Base-by-base conservation (phyloP, 1,140 invertebrate genomes). In the Chrysoperla carnea region DNA sequence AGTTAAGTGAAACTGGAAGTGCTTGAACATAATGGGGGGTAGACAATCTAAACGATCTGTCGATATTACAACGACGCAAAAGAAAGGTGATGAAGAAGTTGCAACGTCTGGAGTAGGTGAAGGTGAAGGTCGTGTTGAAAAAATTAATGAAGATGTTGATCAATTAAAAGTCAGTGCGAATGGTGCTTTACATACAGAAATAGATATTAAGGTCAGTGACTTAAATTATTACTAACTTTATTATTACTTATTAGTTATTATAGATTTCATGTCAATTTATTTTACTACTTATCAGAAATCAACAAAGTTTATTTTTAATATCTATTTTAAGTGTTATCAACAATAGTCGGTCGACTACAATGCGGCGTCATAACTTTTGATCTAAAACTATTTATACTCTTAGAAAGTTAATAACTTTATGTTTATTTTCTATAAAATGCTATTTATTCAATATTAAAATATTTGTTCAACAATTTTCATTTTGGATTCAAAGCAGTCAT, bases 31-130 rank as follows among this genome's bases (percentile, higher is more conserved):
- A 58, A 84, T 85, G 81, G 82, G 82, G 66, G 80, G 75, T 60
- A 75, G 75, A 68, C 81, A 84, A 66, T 84, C 81, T 63, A 85
- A 81, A 64, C 75, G 81, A 65, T 84, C 81, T 50, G 80, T 84
- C 55, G 81, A 85, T 57, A 84, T 85, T 61, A 78, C 76, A 50
- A 82, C 79, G 57, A 80, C 79, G 52, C 77, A 80, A 54, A 81
- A 82, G 57, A 83, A 81, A 54, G 76, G 75, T 47, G 68, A 61
- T 15, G 73, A 73, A 29, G 71, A 67, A 35, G 65, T 64, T 14
- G 68, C 67, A 33, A 69, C 62, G 12, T 68, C 67, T 12, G 72
- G 70, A 42, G 75, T 75, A 36, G 76, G 73, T 43, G 74, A 74
- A 46, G 49, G 49, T 50, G 76, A 73, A 50, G 76, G 72, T 29